Evolutionary conservation across 2,888 invertebrate species (phyloP).

Genomic region (Temnothorax rugatulus): DNA sequence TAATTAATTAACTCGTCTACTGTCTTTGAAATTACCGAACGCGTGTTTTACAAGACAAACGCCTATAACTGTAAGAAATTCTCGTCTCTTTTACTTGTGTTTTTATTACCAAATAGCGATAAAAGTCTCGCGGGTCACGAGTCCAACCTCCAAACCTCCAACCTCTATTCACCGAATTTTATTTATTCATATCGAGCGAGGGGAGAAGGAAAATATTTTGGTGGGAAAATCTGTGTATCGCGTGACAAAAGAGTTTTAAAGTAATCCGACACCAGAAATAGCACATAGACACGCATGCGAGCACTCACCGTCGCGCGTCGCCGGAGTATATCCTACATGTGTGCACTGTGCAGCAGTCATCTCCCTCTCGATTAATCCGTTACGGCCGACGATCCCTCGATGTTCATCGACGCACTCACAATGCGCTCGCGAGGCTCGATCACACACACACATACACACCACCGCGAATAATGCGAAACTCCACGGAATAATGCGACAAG

Average conservation of each 20-base stretch:
- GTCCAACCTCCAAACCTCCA: background rate
- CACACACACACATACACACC: background rate
- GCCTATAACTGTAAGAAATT: background rate
- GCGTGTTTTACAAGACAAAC: background rate
- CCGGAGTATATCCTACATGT: background rate
- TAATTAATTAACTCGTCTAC: too few species aligned
- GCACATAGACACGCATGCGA: background rate
- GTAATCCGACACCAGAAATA: slow-evolving; percentile 24
- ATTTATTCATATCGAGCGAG: background rate
- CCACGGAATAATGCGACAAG: slow-evolving; percentile 36
- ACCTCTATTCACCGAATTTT: background rate
- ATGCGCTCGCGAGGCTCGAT: slow-evolving; percentile 1
- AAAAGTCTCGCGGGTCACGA: background rate
- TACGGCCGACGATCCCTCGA: slow-evolving; percentile 13
- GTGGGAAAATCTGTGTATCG: background rate
- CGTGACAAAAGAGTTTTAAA: background rate
- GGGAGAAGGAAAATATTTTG: background rate
- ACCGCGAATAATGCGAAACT: slow-evolving; percentile 18
- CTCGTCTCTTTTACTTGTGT: background rate
- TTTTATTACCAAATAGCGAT: background rate
- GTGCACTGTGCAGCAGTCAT: background rate
- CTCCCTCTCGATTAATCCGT: slow-evolving; percentile 31
- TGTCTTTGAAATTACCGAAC: background rate
- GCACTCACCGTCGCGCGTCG: background rate
- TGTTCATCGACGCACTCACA: slow-evolving; percentile 16